phyloP scores from a whole-genome alignment of 2,888 invertebrate genomes.

The Branchellion lobata region DNA sequence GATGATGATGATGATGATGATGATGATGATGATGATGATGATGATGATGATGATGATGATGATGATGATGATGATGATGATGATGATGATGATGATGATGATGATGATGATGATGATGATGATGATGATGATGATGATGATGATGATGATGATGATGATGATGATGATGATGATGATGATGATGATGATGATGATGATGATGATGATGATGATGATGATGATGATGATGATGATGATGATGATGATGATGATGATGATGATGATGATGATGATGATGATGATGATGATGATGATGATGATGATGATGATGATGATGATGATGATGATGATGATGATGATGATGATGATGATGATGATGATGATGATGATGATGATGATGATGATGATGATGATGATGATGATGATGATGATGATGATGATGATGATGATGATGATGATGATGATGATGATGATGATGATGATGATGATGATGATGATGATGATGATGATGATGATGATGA shows the following conservation, averaged over 20 bases:
- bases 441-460: background rate
- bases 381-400: slow-evolving; percentile 13
- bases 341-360: background rate
- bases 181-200: too few relatives aligned
- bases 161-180: too few relatives aligned
- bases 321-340: background rate
- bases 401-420: slow-evolving; percentile 1
- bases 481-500: slow-evolving; percentile 13
- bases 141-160: too few relatives aligned
- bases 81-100: too few relatives aligned
- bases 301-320: slow-evolving; percentile 13
- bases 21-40: too few relatives aligned
- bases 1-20: too few relatives aligned
- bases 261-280: background rate
- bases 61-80: too few relatives aligned
- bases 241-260: background rate
- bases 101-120: too few relatives aligned
- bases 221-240: background rate
- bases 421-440: background rate
- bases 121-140: too few relatives aligned
- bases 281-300: slow-evolving; percentile 16
- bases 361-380: background rate
- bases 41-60: too few relatives aligned
- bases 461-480: slow-evolving; percentile 16
- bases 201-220: background rate